These are phyloP conservation scores for Propithecus deckenii DNA, from an alignment of 2,797 vertebrate species.

Conservation along the genomic window DNA sequence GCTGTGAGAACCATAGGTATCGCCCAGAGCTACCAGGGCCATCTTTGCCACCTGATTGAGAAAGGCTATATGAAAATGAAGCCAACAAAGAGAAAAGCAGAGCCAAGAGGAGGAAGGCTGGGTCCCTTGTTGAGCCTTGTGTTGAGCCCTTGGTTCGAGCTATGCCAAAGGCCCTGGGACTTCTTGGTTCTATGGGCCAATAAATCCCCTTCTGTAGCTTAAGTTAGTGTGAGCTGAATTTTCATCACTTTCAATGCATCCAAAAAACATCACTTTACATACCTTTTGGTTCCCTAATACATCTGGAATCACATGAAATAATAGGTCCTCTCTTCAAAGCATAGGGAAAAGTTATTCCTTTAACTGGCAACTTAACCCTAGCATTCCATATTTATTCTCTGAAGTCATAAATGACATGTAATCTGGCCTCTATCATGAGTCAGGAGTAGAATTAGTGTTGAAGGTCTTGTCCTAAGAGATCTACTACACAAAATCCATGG, in stretches of 20 bases:
- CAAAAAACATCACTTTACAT: background rate
- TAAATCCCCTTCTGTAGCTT: background rate
- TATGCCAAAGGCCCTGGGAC: background rate
- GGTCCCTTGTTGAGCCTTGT: background rate
- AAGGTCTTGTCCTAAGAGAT: background rate
- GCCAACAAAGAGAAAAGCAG: background rate
- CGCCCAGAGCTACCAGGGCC: background rate
- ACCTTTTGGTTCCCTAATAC: background rate
- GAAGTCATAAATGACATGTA: background rate
- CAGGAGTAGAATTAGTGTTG: background rate
- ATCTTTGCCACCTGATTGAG: background rate
- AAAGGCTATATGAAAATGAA: background rate
- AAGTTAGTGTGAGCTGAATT: background rate
- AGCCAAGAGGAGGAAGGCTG: background rate
- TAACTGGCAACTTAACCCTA: background rate
- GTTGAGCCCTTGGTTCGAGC: background rate
- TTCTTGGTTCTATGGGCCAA: background rate
- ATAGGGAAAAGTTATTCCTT: background rate
- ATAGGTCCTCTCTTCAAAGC: conserved; percentile 9
- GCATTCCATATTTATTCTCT: background rate
- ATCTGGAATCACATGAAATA: background rate
- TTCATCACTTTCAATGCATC: background rate
- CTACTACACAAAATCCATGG: background rate
- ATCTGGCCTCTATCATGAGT: background rate
- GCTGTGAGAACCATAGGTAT: background rate